These are phyloP conservation scores for Caenorhabditis sulstoni DNA, from an alignment of 2,888 invertebrate species.

Conservation along the genomic window DNA sequence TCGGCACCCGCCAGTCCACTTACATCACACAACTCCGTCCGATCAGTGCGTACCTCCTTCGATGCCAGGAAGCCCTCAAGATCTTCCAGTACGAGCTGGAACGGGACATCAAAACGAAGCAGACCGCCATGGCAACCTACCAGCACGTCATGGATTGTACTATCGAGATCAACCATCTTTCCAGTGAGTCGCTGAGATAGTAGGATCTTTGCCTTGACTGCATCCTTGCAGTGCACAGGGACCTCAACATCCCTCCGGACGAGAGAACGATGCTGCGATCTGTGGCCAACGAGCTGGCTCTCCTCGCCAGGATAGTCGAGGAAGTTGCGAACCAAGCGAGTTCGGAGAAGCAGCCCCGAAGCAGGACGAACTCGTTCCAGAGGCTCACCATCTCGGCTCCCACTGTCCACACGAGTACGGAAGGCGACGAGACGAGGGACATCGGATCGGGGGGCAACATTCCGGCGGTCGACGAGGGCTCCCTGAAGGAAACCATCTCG, in stretches of 20 bases:
- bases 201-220: background rate
- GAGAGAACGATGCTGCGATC: conserved; percentile 68
- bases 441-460: conserved; percentile 34
- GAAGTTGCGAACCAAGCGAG: conserved; percentile 44
- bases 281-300: conserved; percentile 64
- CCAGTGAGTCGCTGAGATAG: conserved; percentile 52
- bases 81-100: conserved; percentile 65
- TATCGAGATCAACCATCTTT: conserved; percentile 54
- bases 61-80: conserved; percentile 62
- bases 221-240: conserved; percentile 56
- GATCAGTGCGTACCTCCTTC: conserved; percentile 59
- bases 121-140: conserved; percentile 39
- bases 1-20: conserved; percentile 68
- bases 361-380: conserved; percentile 28
- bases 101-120: conserved; percentile 49
- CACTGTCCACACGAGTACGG: conserved; percentile 37
- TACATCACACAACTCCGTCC: conserved; percentile 67
- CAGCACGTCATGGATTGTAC: conserved; percentile 50
- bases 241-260: conserved; percentile 71
- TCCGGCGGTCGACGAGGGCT: conserved; percentile 54
- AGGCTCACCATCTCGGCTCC: conserved; percentile 42
- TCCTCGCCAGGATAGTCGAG: conserved; percentile 58
- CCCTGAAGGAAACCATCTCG: conserved; percentile 68
- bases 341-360: conserved; percentile 24
- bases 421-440: conserved; percentile 43